Base-by-base conservation (phyloP, 2,888 invertebrate genomes). In the Drosophila kuntzei region DNA sequence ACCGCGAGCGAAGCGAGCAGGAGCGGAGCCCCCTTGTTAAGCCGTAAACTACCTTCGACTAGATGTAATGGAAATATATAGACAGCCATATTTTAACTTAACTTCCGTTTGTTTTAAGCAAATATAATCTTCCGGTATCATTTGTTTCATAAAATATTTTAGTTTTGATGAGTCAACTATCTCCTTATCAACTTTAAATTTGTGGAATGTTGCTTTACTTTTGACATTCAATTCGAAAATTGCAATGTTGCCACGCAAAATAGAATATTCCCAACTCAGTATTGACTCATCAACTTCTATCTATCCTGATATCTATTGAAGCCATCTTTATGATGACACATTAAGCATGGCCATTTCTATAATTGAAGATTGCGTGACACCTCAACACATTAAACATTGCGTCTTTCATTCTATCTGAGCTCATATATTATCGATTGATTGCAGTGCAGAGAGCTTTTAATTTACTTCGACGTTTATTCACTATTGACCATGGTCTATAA, bases 281-380 rank as follows among this genome's bases (percentile, higher is more conserved):
- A 62, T 20, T 76, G 74, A 74, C 46, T 74, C 77, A 74, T 71
- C 32, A 27, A 7, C 7, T 22, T 18, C 11, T 43, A 14, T 25
- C 20, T 14, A n/a, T 18, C 9, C 16, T 25, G 29, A 37, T 69
- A 73, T 77, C 78, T 49, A 55, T 18, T 43, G 20, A 37, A 47
- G 39, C 22, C 57, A 72, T 73, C 63, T 60, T 72, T 55, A 54
- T 73, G 68, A 58, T 77, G 75, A 75, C 78, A 77, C 75, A 75
- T 63, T 44, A 71, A 44, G 29, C 39, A 16, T 49, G 29, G 58
- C 57, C 58, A 77, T 64, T 64, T 64, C 74, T 73, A 78, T 69
- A 64, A 68, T 61, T 68, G 46, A 47, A 50, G 37, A 61, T 77
- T 50, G 63, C 68, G 63, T 78, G 78, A 41, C 34, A 61, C 39